Evolutionary conservation across 2,113 vertebrate genomes (phyloP).

Genomic region (Forbesichthys agassizii): DNA sequence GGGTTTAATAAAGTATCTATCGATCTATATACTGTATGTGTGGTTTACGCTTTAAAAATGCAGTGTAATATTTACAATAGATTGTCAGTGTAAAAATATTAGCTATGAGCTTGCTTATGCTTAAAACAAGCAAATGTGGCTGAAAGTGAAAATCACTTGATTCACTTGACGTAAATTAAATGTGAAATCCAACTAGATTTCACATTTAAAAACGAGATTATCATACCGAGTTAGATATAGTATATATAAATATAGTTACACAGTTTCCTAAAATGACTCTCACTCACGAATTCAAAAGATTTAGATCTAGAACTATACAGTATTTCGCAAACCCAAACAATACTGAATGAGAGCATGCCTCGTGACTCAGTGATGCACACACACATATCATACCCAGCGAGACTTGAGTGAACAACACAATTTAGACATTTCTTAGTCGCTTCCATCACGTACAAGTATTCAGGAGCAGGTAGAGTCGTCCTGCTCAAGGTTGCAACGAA

Average conservation of each 20-base stretch:
- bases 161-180: too few species aligned
- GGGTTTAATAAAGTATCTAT: too few species aligned
- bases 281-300: background rate
- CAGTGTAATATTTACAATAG: too few species aligned
- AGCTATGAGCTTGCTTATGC: too few species aligned
- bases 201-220: background rate
- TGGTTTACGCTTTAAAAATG: too few species aligned
- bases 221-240: too few species aligned
- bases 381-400: conserved; percentile 33
- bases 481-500: background rate
- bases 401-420: conserved; percentile 24
- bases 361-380: conserved; percentile 20
- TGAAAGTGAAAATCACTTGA: too few species aligned
- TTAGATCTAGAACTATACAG: too few species aligned
- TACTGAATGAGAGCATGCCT: conserved; percentile 28
- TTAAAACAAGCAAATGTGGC: too few species aligned
- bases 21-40: too few species aligned
- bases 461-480: background rate
- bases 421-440: background rate
- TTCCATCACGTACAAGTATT: too few species aligned
- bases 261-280: conserved; percentile 11
- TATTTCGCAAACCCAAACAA: conserved; percentile 8
- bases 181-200: background rate
- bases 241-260: background rate
- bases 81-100: too few species aligned